A percentile compares a stretch with the other conserved stretches of the same genome.
Evolutionary conservation across 1,140 invertebrate species (phyloP).

Genomic region (Trachymyrmex septentrionalis): DNA sequence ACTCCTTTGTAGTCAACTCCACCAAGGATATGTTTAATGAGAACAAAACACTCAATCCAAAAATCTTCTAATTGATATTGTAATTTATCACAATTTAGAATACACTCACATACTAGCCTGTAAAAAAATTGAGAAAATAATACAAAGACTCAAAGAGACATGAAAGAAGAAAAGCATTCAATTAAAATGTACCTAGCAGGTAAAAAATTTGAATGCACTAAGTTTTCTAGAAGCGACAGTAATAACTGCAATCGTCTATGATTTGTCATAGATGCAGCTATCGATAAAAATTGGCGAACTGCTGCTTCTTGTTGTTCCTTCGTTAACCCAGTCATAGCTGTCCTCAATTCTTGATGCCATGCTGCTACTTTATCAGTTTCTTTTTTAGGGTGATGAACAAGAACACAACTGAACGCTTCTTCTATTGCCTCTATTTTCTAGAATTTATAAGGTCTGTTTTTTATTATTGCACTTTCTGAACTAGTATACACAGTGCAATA

Average conservation of each 20-base stretch:
- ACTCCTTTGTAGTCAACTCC: constrained; percentile 98
- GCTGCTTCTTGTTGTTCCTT: constrained; percentile 91
- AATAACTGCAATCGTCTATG: constrained; percentile 91
- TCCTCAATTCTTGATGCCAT: constrained; percentile 89
- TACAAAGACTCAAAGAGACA: too few relatives aligned
- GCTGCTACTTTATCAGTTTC: constrained; percentile 89
- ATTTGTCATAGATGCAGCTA: constrained; percentile 90
- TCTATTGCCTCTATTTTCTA: constrained; percentile 94
- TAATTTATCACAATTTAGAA: constrained; percentile 93
- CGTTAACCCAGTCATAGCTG: constrained; percentile 86
- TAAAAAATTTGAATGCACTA: constrained; percentile 90
- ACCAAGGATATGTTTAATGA: constrained; percentile 94
- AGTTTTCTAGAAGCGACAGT: constrained; percentile 90
- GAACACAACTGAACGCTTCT: constrained; percentile 94
- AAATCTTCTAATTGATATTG: constrained; percentile 92
- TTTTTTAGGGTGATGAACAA: constrained; percentile 90
- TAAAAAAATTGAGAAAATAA: constrained; percentile 73
- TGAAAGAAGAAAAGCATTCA: too few relatives aligned
- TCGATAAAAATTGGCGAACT: constrained; percentile 90
- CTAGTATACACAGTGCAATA: too few relatives aligned
- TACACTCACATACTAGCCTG: constrained; percentile 94
- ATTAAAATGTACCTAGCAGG: constrained; percentile 87
- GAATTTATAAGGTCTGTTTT: too few relatives aligned
- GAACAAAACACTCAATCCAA: constrained; percentile 95
- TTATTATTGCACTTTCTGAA: too few relatives aligned